Evolutionary conservation across 2,888 invertebrate genomes (phyloP).

Genomic region (Ceramica pisi): DNA sequence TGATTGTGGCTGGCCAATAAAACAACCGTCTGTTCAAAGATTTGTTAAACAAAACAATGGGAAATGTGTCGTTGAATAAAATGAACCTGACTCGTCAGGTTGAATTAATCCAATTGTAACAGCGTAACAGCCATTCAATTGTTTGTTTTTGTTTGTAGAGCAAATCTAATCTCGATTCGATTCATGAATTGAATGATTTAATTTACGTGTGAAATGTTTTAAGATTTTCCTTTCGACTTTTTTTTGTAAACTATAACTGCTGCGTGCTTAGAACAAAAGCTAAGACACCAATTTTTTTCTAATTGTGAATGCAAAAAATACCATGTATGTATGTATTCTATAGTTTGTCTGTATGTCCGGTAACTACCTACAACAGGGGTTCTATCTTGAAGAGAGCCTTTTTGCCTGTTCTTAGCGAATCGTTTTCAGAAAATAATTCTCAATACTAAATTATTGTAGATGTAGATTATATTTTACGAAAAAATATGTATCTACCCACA

Average conservation of each 20-base stretch:
- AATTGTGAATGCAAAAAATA: too few species aligned
- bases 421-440: too few species aligned
- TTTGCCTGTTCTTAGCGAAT: neutral
- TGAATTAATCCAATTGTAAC: constrained; percentile 28
- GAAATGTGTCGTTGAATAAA: constrained; percentile 18
- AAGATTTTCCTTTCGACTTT: neutral
- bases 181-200: neutral
- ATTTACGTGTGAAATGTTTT: neutral
- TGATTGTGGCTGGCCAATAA: constrained; percentile 30
- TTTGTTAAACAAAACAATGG: constrained; percentile 27
- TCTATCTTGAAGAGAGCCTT: too few species aligned
- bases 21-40: constrained; percentile 33
- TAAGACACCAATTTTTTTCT: too few species aligned
- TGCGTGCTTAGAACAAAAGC: too few species aligned
- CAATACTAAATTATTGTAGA: too few species aligned
- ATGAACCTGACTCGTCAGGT: constrained; percentile 2
- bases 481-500: neutral
- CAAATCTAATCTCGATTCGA: neutral
- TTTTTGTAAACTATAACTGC: too few species aligned
- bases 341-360: too few species aligned
- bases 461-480: too few species aligned
- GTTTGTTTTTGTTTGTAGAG: constrained; percentile 15
- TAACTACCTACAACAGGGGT: too few species aligned
- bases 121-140: constrained; percentile 23
- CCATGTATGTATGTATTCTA: too few species aligned